Evolutionary conservation across 2,113 vertebrate species (phyloP), one percentile per base, ranked within the genome.

Genomic region (Colius striatus): DNA sequence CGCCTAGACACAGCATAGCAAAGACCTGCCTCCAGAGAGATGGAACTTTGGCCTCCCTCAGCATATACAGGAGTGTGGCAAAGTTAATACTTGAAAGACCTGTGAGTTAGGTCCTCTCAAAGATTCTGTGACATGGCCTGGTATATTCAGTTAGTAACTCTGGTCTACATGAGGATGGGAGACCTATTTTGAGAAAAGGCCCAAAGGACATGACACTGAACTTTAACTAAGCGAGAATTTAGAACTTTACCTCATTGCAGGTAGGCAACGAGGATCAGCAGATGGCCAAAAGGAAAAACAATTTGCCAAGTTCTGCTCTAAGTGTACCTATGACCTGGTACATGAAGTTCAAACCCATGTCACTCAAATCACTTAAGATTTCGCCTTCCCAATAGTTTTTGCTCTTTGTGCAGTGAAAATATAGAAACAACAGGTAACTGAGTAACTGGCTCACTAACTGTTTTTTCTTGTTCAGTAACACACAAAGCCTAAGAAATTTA

Each of bases 11-110:
- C 14, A 63, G 50, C 55, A 34, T 1, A 61, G 74, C 4, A 3
- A 80, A 83, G 50, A 50, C 16, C 5, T 1, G 3, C 32, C 43
- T 11, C 67, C 27, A 34, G 14, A 70, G 32, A 0, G 0, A 21
- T 21, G 45, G 45, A n/a, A 48, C 26, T 75, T 23, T n/a, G 45
- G 72, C 29, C 41, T 81, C 75, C 62, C 19, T 27, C 23, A 17
- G 32, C 2, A 3, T 3, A 12, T 10, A 36, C 13, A 51, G 66
- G 32, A 55, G 19, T 0, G 11, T 16, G 12, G 50, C 0, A 6
- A 79, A 71, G 38, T 9, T 2, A 15, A 67, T 32, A 47, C 15
- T 43, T 0, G 0, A 6, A 61, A 32, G 21, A 60, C 34, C 29
- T 23, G 15, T 5, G 10, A 67, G 10, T 30, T 23, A 38, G 50